Evolutionary conservation across 2,888 invertebrate species (phyloP), one percentile per base, ranked within the genome.

Genomic region (Crossocerus cetratus): DNA sequence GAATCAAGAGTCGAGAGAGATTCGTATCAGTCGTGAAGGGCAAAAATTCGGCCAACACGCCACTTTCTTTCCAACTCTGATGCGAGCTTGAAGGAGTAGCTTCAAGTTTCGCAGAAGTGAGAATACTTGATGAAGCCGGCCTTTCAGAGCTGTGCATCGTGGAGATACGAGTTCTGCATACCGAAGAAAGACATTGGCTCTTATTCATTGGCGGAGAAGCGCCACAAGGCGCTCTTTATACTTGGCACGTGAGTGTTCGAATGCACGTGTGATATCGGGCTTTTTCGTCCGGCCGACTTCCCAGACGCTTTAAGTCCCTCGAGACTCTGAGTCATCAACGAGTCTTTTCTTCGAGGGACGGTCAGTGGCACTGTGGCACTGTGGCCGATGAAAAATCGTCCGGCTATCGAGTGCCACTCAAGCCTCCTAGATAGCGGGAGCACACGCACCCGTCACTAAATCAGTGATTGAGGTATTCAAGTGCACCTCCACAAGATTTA

Each of bases 191-290:
- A 11, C 1, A 80, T 74, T 74, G 63, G 72, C 67, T 57, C 68
- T 32, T 32, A 32, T 32, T 32, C 32, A 32, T n/a, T n/a, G 32
- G 11, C 32, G 8, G 32, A 5, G 32, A 32, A 2, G 55, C 23
- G 45, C 49, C 58, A 81, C 80, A 81, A 72, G 65, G 76, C 76
- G 70, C 60, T 21, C 80, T 78, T 80, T 78, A 70, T 80, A 57
- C 66, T 1, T n/a, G 20, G 45, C 54, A 14, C n/a, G 53, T 64
- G 60, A 57, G 55, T 18, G 64, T 58, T 56, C 61, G 42, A 65
- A 44, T 44, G 58, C 53, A 23, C 16, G 11, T 14, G 20, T 16
- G 58, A 16, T 42, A 53, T 63, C 49, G 18, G 3, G 13, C 59
- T 21, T 63, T 16, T 21, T 66, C 58, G 58, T 57, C 57, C 56